A percentile compares a stretch with the other conserved stretches of the same genome.
phyloP scores from a whole-genome alignment of 2,113 vertebrate genomes.

The Caranx ignobilis region DNA sequence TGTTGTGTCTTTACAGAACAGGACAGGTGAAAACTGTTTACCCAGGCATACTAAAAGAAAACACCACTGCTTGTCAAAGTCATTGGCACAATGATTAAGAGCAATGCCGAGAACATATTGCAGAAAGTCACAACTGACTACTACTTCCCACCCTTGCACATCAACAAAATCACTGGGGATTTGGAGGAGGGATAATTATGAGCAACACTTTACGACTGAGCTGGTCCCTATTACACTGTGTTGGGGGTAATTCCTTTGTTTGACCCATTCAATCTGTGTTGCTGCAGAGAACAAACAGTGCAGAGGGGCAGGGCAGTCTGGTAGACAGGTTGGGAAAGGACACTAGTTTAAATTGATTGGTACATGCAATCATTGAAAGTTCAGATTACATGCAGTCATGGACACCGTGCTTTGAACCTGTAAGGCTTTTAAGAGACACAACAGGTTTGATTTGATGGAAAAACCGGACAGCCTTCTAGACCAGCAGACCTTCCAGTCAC shows the following conservation, averaged over 20 bases:
- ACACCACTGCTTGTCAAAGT: slow-evolving; percentile 44
- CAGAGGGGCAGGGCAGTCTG: background rate
- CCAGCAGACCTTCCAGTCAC: slow-evolving; percentile 29
- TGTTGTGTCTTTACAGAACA: slow-evolving; percentile 1
- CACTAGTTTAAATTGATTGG: slow-evolving; percentile 24
- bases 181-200: slow-evolving; percentile 27
- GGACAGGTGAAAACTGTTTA: slow-evolving; percentile 28
- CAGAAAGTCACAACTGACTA: slow-evolving; percentile 24
- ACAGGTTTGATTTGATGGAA: slow-evolving; percentile 14
- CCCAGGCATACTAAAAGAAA: slow-evolving; percentile 30
- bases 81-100: slow-evolving; percentile 69
- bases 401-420: slow-evolving; percentile 2
- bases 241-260: slow-evolving; percentile 11
- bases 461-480: background rate
- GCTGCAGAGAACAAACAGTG: slow-evolving; percentile 44
- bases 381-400: slow-evolving; percentile 47
- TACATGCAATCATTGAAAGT: slow-evolving; percentile 26
- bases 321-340: slow-evolving; percentile 4
- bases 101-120: slow-evolving; percentile 38
- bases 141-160: slow-evolving; percentile 20
- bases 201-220: slow-evolving; percentile 40
- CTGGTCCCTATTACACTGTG: slow-evolving; percentile 50
- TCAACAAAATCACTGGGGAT: slow-evolving; percentile 23
- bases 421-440: slow-evolving; percentile 12
- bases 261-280: slow-evolving; percentile 45